Conservation (phyloP, 2,113 vertebrate species). For the Oryctolagus cuniculus region mOryCun1.1 NC_091435.1:123070001-123070500, state of each 20-base stretch:
- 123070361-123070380: neutral
- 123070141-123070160: neutral
- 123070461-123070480: neutral
- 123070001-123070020: no score
- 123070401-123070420: neutral
- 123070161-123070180: neutral
- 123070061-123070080: no score
- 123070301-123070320: neutral
- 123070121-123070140: neutral
- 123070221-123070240: neutral
- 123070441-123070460: neutral
- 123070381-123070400: neutral
- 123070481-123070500: neutral
- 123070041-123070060: no score
- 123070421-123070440: neutral
- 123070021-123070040: no score
- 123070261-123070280: neutral
- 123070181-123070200: neutral
- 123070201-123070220: neutral
- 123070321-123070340: neutral
- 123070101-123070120: no score
- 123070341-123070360: neutral
- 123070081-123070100: no score
- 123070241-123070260: neutral
- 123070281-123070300: neutral